Percentiles rank a stretch among this genome's conserved stretches.
Evolutionary conservation across 2,888 invertebrate genomes (phyloP).

Genomic region (Nemoura dubitans): DNA sequence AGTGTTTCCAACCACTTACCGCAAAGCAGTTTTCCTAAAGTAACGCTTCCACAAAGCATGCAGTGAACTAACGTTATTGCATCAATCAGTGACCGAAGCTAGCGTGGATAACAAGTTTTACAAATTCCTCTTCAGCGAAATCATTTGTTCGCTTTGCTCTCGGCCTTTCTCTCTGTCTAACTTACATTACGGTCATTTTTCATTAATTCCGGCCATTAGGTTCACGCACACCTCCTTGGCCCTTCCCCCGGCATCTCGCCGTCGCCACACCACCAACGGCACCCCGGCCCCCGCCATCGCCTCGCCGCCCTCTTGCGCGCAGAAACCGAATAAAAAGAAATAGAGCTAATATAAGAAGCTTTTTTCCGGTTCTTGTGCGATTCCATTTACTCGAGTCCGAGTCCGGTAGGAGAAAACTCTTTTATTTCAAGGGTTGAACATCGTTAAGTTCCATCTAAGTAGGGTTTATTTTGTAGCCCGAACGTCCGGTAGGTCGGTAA

Average conservation of each 20-base stretch:
- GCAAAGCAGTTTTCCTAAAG: neutral
- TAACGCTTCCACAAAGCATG: neutral
- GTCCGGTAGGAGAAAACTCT: constrained; percentile 48
- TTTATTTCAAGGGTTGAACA: constrained; percentile 50
- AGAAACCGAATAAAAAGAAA: constrained; percentile 44
- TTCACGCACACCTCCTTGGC: constrained; percentile 32
- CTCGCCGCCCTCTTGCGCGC: neutral
- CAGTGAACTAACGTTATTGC: constrained; percentile 19
- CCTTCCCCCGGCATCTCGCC: neutral
- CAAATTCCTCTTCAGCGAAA: constrained; percentile 9
- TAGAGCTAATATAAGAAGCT: constrained; percentile 49
- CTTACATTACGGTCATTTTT: constrained; percentile 44
- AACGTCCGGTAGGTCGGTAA: constrained; percentile 46
- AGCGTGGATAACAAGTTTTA: constrained; percentile 24
- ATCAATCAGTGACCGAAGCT: constrained; percentile 30
- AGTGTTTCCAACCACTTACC: neutral
- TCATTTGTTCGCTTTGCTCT: constrained; percentile 30
- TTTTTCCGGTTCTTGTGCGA: constrained; percentile 51
- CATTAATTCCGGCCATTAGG: constrained; percentile 46
- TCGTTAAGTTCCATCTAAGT: constrained; percentile 52
- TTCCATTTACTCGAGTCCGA: constrained; percentile 49
- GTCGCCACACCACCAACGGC: neutral
- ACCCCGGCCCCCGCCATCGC: too few relatives aligned
- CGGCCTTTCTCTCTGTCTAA: constrained; percentile 15
- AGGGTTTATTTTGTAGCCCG: constrained; percentile 51